Percentiles rank a stretch among this genome's conserved stretches.
phyloP scores from a whole-genome alignment of 2,888 invertebrate genomes.

The Gastracanthus pulcherrimus region DNA sequence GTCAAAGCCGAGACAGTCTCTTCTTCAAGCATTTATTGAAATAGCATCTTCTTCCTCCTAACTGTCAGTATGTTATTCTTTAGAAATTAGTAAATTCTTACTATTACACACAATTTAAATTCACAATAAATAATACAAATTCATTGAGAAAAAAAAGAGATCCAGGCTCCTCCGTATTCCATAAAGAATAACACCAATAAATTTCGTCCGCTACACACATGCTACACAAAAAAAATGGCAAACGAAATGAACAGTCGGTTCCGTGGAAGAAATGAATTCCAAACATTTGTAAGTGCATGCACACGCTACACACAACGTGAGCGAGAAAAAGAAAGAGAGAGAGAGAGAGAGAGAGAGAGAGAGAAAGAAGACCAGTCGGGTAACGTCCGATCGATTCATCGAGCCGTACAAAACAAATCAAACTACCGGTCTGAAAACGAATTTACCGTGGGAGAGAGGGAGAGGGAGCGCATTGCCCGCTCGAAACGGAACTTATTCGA shows the following conservation, averaged over 20 bases:
- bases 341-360: too few species aligned
- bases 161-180: too few species aligned
- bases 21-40: too few species aligned
- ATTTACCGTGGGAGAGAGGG: slow-evolving; percentile 37
- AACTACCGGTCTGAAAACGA: slow-evolving; percentile 49
- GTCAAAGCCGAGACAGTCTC: too few species aligned
- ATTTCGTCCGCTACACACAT: neutral
- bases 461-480: neutral
- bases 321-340: too few species aligned
- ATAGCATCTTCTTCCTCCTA: too few species aligned
- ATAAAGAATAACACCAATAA: neutral
- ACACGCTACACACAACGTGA: too few species aligned
- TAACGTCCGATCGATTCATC: slow-evolving; percentile 47
- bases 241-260: neutral
- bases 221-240: too few species aligned
- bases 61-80: too few species aligned
- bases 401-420: slow-evolving; percentile 48
- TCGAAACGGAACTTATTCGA: slow-evolving; percentile 47
- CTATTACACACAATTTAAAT: too few species aligned
- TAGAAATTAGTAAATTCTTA: too few species aligned
- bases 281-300: slow-evolving; percentile 41
- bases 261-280: slow-evolving; percentile 29
- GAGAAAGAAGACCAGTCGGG: neutral
- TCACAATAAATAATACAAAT: too few species aligned
- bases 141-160: neutral